These are phyloP conservation scores for Diplodus puntazzo DNA, from an alignment of 2,797 vertebrate species.

Conservation along the genomic window DNA sequence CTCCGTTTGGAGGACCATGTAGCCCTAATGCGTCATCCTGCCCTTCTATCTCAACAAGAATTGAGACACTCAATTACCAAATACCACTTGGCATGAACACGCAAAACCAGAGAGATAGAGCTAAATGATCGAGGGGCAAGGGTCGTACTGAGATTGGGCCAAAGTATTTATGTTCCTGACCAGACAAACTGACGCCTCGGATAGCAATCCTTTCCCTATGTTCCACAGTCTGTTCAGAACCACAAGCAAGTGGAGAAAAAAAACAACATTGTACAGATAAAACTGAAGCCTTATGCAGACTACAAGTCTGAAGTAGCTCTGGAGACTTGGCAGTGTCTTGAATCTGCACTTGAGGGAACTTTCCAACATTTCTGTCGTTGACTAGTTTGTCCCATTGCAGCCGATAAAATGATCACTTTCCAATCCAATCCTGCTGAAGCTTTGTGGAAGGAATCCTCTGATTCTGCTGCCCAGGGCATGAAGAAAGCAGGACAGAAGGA, in stretches of 20 bases:
- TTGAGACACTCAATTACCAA: too few relatives aligned
- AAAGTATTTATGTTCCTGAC: neutral
- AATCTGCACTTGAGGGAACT: neutral
- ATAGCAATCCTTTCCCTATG: neutral
- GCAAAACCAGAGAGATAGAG: too few relatives aligned
- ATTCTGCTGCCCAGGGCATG: neutral
- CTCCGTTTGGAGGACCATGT: too few relatives aligned
- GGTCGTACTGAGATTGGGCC: too few relatives aligned
- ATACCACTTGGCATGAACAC: too few relatives aligned
- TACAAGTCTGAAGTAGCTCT: neutral
- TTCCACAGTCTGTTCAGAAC: neutral
- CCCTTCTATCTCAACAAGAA: too few relatives aligned
- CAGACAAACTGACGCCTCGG: neutral
- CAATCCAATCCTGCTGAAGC: neutral
- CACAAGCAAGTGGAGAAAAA: neutral
- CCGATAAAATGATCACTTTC: neutral
- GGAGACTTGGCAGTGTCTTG: neutral
- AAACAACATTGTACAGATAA: neutral
- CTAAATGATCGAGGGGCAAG: too few relatives aligned
- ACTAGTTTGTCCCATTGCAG: neutral
- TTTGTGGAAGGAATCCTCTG: constrained; percentile 5
- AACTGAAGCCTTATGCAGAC: constrained; percentile 1
- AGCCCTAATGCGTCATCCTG: too few relatives aligned
- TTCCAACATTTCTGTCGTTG: neutral
- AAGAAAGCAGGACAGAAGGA: neutral